Conservation (phyloP, 2,888 invertebrate genomes). For the Campoletis raptor region DNA sequence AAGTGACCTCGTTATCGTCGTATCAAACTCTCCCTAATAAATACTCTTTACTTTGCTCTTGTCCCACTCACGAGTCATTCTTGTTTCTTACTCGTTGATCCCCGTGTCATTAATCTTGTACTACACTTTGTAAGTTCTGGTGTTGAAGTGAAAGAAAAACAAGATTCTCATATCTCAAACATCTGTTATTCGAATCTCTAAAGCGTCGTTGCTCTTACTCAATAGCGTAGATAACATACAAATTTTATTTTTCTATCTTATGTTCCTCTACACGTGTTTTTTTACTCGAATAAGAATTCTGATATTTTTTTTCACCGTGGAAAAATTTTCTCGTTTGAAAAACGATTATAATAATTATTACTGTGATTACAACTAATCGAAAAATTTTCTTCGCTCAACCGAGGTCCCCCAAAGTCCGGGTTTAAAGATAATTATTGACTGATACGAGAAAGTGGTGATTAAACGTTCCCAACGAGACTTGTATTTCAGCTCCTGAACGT, state of each 20-base stretch:
- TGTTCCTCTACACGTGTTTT: not conserved
- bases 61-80: constrained; percentile 15
- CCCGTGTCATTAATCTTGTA: not conserved
- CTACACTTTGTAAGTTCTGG: not conserved
- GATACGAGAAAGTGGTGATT: constrained; percentile 62
- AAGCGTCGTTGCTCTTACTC: not conserved
- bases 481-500: constrained; percentile 48
- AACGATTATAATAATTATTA: not conserved
- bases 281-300: not conserved
- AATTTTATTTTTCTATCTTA: not conserved
- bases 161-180: constrained; percentile 1
- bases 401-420: not conserved
- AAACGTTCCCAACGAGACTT: constrained; percentile 42
- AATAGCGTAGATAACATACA: not conserved
- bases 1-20: constrained; percentile 62
- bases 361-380: not conserved
- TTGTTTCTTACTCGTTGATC: constrained; percentile 13
- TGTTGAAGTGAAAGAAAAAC: not conserved
- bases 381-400: not conserved
- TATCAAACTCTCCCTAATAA: constrained; percentile 49
- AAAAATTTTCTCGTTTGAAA: not conserved
- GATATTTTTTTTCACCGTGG: not conserved
- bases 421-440: constrained; percentile 47
- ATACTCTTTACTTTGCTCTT: constrained; percentile 49
- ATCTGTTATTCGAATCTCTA: not conserved